These are phyloP conservation scores for Andrena marginata DNA, from an alignment of 2,888 invertebrate species.

Conservation along the genomic window DNA sequence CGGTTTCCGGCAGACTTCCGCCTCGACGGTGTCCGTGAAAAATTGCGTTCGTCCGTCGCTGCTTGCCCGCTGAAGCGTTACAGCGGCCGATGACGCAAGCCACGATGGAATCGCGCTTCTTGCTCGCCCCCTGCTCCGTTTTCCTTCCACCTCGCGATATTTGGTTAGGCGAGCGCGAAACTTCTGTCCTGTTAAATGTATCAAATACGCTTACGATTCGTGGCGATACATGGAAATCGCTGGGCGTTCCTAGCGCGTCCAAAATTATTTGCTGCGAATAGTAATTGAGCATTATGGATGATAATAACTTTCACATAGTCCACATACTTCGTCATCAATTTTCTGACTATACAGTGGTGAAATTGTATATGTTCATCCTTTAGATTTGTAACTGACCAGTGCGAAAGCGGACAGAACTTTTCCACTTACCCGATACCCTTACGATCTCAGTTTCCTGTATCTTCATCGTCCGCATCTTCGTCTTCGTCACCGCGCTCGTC, in stretches of 20 bases:
- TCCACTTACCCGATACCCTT: constrained; percentile 5
- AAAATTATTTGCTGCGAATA: too few species aligned
- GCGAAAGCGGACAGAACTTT: neutral
- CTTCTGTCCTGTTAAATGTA: neutral
- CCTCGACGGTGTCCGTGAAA: constrained; percentile 71
- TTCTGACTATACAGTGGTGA: neutral
- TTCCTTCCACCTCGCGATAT: neutral
- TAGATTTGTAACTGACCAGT: constrained; percentile 6
- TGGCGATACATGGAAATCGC: too few species aligned
- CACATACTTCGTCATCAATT: too few species aligned
- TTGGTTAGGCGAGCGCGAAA: neutral
- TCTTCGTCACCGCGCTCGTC: constrained; percentile 18
- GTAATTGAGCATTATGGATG: too few species aligned
- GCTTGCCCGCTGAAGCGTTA: constrained; percentile 45
- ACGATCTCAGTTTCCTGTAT: constrained; percentile 32
- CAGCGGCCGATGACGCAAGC: constrained; percentile 60
- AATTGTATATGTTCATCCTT: constrained; percentile 15
- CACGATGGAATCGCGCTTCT: constrained; percentile 57
- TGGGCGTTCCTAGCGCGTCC: too few species aligned
- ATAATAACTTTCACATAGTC: too few species aligned
- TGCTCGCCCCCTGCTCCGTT: constrained; percentile 18
- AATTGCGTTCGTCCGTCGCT: constrained; percentile 68
- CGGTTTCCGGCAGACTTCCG: constrained; percentile 72
- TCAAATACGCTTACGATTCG: too few species aligned
- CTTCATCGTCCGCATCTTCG: constrained; percentile 3